Evolutionary conservation across 2,888 invertebrate species (phyloP).

Genomic region (Ptychoptera albimana): DNA sequence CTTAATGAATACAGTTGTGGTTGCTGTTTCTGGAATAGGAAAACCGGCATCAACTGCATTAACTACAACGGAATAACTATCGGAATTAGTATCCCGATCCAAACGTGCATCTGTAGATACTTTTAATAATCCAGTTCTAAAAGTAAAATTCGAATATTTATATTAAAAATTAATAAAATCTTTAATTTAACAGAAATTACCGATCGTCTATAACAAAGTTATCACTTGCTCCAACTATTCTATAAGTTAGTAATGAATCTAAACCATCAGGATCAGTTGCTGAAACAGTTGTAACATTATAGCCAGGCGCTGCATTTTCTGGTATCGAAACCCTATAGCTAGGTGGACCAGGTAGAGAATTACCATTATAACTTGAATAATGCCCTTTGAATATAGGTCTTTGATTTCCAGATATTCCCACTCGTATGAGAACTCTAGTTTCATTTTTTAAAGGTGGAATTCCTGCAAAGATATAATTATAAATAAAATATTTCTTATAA

Average conservation of each 20-base stretch:
- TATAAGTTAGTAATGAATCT: slow-evolving; percentile 49
- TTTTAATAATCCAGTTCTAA: slow-evolving; percentile 49
- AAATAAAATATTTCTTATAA: neutral
- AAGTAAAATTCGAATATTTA: slow-evolving; percentile 7
- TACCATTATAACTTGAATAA: slow-evolving; percentile 38
- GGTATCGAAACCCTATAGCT: slow-evolving; percentile 53
- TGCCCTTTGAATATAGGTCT: slow-evolving; percentile 64
- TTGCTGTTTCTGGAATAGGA: slow-evolving; percentile 62
- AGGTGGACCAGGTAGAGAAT: slow-evolving; percentile 46
- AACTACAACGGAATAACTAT: slow-evolving; percentile 52
- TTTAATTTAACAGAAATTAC: slow-evolving; percentile 28
- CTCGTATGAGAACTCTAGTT: slow-evolving; percentile 49
- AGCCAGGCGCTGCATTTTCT: slow-evolving; percentile 53
- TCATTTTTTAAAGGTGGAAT: slow-evolving; percentile 48
- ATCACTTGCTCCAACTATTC: slow-evolving; percentile 59
- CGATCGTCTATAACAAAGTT: slow-evolving; percentile 59
- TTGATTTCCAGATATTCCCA: slow-evolving; percentile 65
- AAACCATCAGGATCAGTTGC: slow-evolving; percentile 69
- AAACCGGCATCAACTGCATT: slow-evolving; percentile 59
- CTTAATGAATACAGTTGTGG: slow-evolving; percentile 54
- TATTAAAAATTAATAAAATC: slow-evolving; percentile 1
- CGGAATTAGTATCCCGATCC: slow-evolving; percentile 50
- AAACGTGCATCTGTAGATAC: slow-evolving; percentile 56
- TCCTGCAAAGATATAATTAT: slow-evolving; percentile 26
- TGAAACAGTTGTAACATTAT: slow-evolving; percentile 49